Evolutionary conservation across 1,140 invertebrate species (phyloP).

Genomic region (Scaptomyza montana): DNA sequence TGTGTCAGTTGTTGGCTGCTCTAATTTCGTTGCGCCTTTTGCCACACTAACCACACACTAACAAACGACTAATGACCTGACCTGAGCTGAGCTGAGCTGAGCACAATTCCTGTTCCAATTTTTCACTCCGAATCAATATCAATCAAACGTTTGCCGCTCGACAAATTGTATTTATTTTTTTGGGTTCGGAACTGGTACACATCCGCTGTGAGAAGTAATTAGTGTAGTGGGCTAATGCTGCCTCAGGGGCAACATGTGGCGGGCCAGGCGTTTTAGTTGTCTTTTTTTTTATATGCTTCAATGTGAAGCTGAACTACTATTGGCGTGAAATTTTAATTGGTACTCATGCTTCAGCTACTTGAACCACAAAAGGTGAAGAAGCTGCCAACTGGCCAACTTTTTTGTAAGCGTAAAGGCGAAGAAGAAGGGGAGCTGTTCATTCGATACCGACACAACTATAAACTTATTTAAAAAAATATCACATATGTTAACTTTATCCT

Average conservation of each 20-base stretch:
- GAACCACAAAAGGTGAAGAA: neutral
- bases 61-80: conserved; percentile 64
- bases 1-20: conserved; percentile 48
- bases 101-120: conserved; percentile 14
- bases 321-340: conserved; percentile 81
- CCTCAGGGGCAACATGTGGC: conserved; percentile 63
- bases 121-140: conserved; percentile 72
- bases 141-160: conserved; percentile 76
- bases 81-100: conserved; percentile 51
- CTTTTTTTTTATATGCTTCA: neutral
- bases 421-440: too few species aligned
- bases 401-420: neutral
- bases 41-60: conserved; percentile 52
- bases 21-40: conserved; percentile 71
- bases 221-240: conserved; percentile 54
- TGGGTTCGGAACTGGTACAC: conserved; percentile 15
- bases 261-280: neutral
- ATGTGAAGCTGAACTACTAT: conserved; percentile 58
- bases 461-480: too few species aligned
- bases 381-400: neutral
- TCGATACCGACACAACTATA: too few species aligned
- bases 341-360: conserved; percentile 30
- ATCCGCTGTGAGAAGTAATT: conserved; percentile 64
- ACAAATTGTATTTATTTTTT: conserved; percentile 65
- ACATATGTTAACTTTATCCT: too few species aligned